Evolutionary conservation across 1,140 invertebrate species (phyloP).

Genomic region (Drosophila oshimai): DNA sequence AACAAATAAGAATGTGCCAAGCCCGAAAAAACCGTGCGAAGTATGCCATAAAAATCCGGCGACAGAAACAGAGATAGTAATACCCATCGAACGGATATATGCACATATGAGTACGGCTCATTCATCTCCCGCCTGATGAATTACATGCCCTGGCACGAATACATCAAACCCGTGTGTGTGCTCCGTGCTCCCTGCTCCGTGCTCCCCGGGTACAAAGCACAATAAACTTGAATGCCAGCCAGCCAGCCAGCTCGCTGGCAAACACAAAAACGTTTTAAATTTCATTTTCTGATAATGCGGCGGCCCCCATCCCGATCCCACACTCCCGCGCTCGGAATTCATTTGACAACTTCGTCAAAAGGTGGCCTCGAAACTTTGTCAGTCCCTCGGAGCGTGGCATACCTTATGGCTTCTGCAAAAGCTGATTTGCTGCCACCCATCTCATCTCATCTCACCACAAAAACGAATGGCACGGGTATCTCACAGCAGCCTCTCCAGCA

Average conservation of each 20-base stretch:
- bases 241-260: slow-evolving; percentile 12
- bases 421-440: slow-evolving; percentile 61
- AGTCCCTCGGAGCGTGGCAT: slow-evolving; percentile 8
- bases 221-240: too few relatives aligned
- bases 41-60: slow-evolving; percentile 1
- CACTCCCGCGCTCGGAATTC: slow-evolving; percentile 42
- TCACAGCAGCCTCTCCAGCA: slow-evolving; percentile 7
- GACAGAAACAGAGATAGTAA: slow-evolving; percentile 4
- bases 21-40: too few relatives aligned
- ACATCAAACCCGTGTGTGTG: slow-evolving; percentile 9
- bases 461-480: neutral
- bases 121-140: slow-evolving; percentile 9
- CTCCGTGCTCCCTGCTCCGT: too few relatives aligned
- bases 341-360: slow-evolving; percentile 62
- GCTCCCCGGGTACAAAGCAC: neutral
- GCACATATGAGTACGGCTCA: neutral
- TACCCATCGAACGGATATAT: neutral
- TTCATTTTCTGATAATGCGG: slow-evolving; percentile 72
- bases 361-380: slow-evolving; percentile 28
- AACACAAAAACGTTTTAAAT: slow-evolving; percentile 60
- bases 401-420: slow-evolving; percentile 49
- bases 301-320: too few relatives aligned
- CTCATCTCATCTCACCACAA: too few relatives aligned
- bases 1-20: neutral
- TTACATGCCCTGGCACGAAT: slow-evolving; percentile 25